Base-by-base conservation (phyloP, 1,140 invertebrate species). In the Doryteuthis pealeii region DNA sequence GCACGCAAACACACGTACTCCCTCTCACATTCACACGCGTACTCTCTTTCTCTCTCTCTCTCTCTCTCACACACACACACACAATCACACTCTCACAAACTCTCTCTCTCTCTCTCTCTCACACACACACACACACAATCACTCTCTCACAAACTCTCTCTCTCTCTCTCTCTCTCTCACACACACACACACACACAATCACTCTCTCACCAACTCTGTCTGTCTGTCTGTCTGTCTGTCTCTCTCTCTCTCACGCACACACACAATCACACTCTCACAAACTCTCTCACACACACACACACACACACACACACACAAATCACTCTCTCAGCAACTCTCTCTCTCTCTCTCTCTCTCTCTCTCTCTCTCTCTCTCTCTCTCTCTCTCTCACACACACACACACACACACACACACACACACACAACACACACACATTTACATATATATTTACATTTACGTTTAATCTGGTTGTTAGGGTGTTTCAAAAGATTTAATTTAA, bases 141-240 rank as follows among this genome's bases (percentile, higher is more conserved):
- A 15, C 43, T 28, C 71, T 26, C 71, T 49, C 43, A 6, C 43
- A 15, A 28, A 4, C 45, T 70, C 45, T 54, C 33, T n/a, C 33
- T 54, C 70, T 71, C 49, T 70, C 73, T 70, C 67, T 62, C 49
- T 62, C 67, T 74, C 73, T 70, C 49, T 62, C 73, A 54, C n/a
- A 43, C 68, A 54, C 67, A 70, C 67, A 43, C 33, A 43, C 73
- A 70, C n/a, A n/a, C n/a, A n/a, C n/a, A n/a, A n/a, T n/a, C n/a
- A n/a, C n/a, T n/a, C n/a, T n/a, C n/a, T n/a, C 67, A 54, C 45
- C 67, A 30, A 70, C 73, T 62, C 28, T 70, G 66, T 74, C 32
- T 32, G 43, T 30, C 30, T 74, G 43, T 12, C 31, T 33, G 14
- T 45, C 73, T 62, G 2, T 54, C 67, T 49, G 14, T 49, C n/a